These are phyloP conservation scores for Coptotermes formosanus DNA, from an alignment of 1,140 invertebrate species.

Conservation along the genomic window DNA sequence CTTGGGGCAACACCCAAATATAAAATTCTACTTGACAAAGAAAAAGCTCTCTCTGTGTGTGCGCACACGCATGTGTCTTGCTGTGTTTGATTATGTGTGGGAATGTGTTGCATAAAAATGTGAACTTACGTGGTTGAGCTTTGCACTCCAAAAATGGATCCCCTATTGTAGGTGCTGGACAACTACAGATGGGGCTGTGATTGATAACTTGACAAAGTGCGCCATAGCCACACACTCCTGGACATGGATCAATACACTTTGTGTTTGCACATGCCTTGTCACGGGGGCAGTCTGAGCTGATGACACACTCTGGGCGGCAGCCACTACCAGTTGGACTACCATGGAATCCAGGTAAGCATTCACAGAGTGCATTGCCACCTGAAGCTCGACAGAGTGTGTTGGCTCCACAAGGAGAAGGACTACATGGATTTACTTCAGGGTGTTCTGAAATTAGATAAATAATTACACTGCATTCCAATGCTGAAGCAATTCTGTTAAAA, in stretches of 20 bases:
- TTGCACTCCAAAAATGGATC: slow-evolving; percentile 74
- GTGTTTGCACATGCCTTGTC: slow-evolving; percentile 71
- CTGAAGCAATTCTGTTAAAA: no score
- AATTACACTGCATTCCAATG: no score
- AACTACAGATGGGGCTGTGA: slow-evolving; percentile 78
- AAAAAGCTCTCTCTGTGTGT: no score
- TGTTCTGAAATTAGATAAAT: slow-evolving; percentile 39
- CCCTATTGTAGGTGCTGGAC: slow-evolving; percentile 65
- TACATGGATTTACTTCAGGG: slow-evolving; percentile 58
- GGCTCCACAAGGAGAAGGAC: slow-evolving; percentile 70
- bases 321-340: slow-evolving; percentile 57
- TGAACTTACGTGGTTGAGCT: slow-evolving; percentile 49
- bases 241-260: slow-evolving; percentile 73
- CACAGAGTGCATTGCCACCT: slow-evolving; percentile 62
- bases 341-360: slow-evolving; percentile 66
- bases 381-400: slow-evolving; percentile 66
- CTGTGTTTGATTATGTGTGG: no score
- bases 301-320: slow-evolving; percentile 71
- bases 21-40: no score
- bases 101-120: slow-evolving; percentile 6
- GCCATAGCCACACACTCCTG: slow-evolving; percentile 65
- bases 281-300: slow-evolving; percentile 70
- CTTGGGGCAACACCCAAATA: no score
- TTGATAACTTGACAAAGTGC: slow-evolving; percentile 70
- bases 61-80: no score